Evolutionary conservation across 2,797 vertebrate species (phyloP), one percentile per base, ranked within the genome.

Genomic region (Helarctos malayanus): DNA sequence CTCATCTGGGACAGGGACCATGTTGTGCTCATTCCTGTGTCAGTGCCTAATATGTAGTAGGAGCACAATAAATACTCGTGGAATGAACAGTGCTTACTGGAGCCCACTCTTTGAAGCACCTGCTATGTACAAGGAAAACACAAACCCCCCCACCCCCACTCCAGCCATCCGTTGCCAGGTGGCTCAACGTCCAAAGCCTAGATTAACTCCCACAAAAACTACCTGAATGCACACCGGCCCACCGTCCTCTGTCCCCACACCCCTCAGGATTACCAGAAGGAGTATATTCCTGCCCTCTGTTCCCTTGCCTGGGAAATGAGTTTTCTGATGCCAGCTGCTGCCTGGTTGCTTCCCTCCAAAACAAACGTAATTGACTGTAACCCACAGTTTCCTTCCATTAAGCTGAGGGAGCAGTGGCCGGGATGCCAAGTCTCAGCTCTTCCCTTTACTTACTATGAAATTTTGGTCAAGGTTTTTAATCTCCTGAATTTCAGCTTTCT

Each of bases 311-410:
- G 59, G 78, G 38, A 87, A 93, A 92, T 78, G 29, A 71, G 52
- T 63, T 80, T 82, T 89, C 92, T 61, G 89, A 65, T 78, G 63
- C 86, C 82, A 93, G 61, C 56, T 80, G 47, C 73, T 52, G 18
- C 79, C 78, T 95, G 78, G n/a, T 75, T 49, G 27, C 83, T 49
- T 93, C 89, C 23, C 47, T 94, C 92, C 79, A 94, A 96, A 97
- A 79, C 88, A 95, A 89, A 96, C 93, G 61, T 75, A 96, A 94
- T 21, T 41, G 89, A 84, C 79, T 19, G 0, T 68, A 93, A 54
- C 52, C 54, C 35, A 41, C 41, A 27, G 63, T 68, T 81, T 57
- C 56, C 52, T 65, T 69, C 89, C 80, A 92, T 81, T 49, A 81
- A 41, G 27, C 79, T 49, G 54, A 92, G 47, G 41, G 16, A 68